These are phyloP conservation scores for Dolichomitus sp. DNA, from an alignment of 2,888 invertebrate genomes.

Conservation along the genomic window DNA sequence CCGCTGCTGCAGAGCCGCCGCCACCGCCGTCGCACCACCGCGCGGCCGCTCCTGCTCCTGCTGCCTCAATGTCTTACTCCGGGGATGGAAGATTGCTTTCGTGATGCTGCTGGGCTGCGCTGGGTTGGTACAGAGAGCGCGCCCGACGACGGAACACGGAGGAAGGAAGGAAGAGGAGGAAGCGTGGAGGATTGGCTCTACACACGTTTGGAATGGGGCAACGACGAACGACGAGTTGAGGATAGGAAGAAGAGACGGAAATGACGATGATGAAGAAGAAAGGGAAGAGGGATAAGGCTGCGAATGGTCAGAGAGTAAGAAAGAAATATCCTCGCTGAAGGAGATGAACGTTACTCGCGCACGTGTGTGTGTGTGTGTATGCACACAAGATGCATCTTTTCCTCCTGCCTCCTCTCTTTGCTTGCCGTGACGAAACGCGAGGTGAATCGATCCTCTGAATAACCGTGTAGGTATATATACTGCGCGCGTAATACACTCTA, in stretches of 20 bases:
- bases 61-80: slow-evolving; percentile 86
- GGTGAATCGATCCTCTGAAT: slow-evolving; percentile 68
- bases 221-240: slow-evolving; percentile 46
- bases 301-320: slow-evolving; percentile 46
- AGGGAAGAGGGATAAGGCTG: slow-evolving; percentile 21
- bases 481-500: not conserved
- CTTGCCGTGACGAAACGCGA: slow-evolving; percentile 68
- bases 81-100: slow-evolving; percentile 82
- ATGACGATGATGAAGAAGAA: slow-evolving; percentile 18
- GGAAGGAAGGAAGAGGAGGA: slow-evolving; percentile 40
- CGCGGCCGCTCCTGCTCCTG: slow-evolving; percentile 71
- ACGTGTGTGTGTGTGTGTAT: slow-evolving; percentile 25
- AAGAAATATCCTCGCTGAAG: slow-evolving; percentile 53
- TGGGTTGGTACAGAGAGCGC: slow-evolving; percentile 56
- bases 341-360: slow-evolving; percentile 39
- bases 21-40: slow-evolving; percentile 52
- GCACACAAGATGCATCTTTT: slow-evolving; percentile 38
- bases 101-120: slow-evolving; percentile 65
- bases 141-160: slow-evolving; percentile 41
- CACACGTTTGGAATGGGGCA: slow-evolving; percentile 45
- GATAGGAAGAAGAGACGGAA: slow-evolving; percentile 39
- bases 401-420: not conserved
- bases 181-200: slow-evolving; percentile 41
- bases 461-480: slow-evolving; percentile 51
- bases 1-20: slow-evolving; percentile 17